Conservation (phyloP, 2,888 invertebrate species). For the Trilocha varians region DNA sequence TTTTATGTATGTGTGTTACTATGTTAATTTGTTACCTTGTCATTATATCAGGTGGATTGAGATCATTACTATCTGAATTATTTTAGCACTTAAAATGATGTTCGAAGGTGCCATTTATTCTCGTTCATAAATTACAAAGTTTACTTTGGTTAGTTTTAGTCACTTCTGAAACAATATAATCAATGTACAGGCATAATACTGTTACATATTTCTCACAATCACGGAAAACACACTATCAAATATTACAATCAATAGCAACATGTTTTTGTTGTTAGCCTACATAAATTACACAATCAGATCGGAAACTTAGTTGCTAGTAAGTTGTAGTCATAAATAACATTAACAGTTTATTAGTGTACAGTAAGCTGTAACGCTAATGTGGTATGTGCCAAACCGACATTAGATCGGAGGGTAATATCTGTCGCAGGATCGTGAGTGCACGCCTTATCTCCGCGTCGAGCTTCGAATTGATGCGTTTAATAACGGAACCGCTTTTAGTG, state of each 20-base stretch:
- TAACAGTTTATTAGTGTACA: constrained; percentile 18
- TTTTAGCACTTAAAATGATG: too few species aligned
- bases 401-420: constrained; percentile 51
- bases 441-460: constrained; percentile 49
- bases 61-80: too few species aligned
- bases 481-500: constrained; percentile 46
- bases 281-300: not conserved
- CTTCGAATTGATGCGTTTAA: constrained; percentile 59
- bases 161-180: too few species aligned
- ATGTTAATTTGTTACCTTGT: too few species aligned
- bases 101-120: too few species aligned
- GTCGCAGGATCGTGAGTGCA: constrained; percentile 49
- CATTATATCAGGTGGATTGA: too few species aligned
- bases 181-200: too few species aligned
- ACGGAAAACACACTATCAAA: not conserved
- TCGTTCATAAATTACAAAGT: too few species aligned
- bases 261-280: not conserved
- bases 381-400: constrained; percentile 39
- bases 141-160: too few species aligned
- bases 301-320: not conserved
- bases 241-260: not conserved
- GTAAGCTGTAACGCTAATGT: constrained; percentile 27
- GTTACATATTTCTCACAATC: too few species aligned
- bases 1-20: too few species aligned
- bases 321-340: constrained; percentile 7